Conservation (phyloP, 2,888 invertebrate species). For the Drosophila dives region DNA sequence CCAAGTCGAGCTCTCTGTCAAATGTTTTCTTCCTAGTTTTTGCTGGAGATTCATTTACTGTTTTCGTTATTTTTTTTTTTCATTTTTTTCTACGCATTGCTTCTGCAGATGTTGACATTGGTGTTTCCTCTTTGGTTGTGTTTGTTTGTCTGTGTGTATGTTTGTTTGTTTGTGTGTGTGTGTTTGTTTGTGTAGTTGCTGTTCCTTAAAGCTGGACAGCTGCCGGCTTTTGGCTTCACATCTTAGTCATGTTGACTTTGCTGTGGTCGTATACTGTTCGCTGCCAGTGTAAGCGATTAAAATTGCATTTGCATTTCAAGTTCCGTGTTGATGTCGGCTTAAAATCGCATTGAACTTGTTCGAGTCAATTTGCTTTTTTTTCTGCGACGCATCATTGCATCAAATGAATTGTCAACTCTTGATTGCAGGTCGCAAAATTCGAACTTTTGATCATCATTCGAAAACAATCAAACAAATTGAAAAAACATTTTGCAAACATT, state of each 20-base stretch:
- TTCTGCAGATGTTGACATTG: slow-evolving; percentile 62
- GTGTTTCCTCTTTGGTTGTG: slow-evolving; percentile 10
- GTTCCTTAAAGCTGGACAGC: slow-evolving; percentile 73
- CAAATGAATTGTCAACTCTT: background rate
- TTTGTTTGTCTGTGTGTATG: background rate
- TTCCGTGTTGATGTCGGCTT: background rate
- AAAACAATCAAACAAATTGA: background rate
- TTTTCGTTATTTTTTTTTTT: slow-evolving; percentile 32
- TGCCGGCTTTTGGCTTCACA: slow-evolving; percentile 57
- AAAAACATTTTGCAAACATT: background rate
- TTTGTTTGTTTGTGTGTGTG: background rate
- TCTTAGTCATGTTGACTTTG: slow-evolving; percentile 61
- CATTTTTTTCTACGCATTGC: slow-evolving; percentile 60
- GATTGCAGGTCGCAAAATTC: background rate
- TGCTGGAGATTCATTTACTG: slow-evolving; percentile 5
- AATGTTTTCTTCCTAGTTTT: background rate
- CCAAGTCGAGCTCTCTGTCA: background rate
- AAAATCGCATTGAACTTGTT: background rate
- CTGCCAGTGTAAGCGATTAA: slow-evolving; percentile 12
- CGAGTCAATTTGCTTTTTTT: background rate
- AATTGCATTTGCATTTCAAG: slow-evolving; percentile 7
- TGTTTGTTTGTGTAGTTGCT: slow-evolving; percentile 18
- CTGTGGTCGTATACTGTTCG: slow-evolving; percentile 11
- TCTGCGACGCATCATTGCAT: background rate
- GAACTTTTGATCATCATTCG: background rate